phyloP scores from a whole-genome alignment of 2,888 invertebrate genomes.

The Idaea dimidiata region DNA sequence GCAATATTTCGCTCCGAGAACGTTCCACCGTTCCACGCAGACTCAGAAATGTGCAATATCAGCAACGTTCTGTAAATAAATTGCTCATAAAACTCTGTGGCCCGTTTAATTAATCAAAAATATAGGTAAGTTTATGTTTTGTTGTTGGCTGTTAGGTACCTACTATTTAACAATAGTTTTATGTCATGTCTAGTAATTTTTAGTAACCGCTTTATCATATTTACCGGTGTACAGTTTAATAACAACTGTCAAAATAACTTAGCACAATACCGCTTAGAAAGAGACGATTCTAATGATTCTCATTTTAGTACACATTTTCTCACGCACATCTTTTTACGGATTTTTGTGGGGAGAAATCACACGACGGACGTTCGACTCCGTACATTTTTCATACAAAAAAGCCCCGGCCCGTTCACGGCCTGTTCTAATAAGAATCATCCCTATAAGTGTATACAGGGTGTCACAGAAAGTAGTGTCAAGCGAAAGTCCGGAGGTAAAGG shows the following conservation, averaged over 20 bases:
- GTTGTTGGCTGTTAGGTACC: not conserved
- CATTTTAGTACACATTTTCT: too few relatives aligned
- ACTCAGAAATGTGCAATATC: not conserved
- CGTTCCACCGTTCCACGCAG: not conserved
- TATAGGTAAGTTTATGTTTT: not conserved
- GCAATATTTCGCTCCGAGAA: slow-evolving; percentile 11
- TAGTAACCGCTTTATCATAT: not conserved
- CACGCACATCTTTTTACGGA: too few relatives aligned
- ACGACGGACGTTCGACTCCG: too few relatives aligned
- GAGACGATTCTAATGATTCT: too few relatives aligned
- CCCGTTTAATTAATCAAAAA: not conserved
- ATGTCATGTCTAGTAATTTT: not conserved
- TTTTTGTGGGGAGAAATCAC: too few relatives aligned
- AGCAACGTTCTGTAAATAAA: not conserved
- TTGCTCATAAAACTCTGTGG: slow-evolving; percentile 11
- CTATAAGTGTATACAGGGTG: too few relatives aligned
- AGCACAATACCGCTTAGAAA: not conserved
- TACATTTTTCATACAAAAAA: too few relatives aligned
- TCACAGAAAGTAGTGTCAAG: too few relatives aligned
- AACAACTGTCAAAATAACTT: not conserved
- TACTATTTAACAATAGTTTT: not conserved
- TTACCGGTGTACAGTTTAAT: not conserved
- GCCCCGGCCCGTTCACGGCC: too few relatives aligned
- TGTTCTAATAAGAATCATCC: too few relatives aligned
- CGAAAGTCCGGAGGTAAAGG: too few relatives aligned